Evolutionary conservation across 2,113 vertebrate species (phyloP), one percentile per base, ranked within the genome.

Genomic region (Danionella cerebrum): DNA sequence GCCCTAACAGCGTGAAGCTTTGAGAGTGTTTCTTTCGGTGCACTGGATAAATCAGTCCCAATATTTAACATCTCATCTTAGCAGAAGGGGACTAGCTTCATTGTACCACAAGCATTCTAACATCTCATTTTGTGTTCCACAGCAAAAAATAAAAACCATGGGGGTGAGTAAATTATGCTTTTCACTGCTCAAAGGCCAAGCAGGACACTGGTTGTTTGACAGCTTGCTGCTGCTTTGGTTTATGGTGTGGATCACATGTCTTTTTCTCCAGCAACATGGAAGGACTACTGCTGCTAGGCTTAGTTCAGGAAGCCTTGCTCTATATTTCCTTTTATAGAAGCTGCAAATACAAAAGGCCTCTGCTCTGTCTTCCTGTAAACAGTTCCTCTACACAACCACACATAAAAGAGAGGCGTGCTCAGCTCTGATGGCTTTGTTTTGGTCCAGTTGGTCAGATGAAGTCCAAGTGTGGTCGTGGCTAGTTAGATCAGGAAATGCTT

Each of bases 261-360:
- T 21, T 31, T 24, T 64, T 64, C 42, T 24, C 29, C 44, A 48
- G 24, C 16, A 33, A 29, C 19, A 7, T 35, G 36, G 29, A 51
- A 36, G 54, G 68, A 64, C 63, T 63, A 13, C 5, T 5, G 36
- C 59, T 64, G 72, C 76, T 79, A 80, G 70, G 71, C 67, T 80
- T 65, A 59, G 79, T 83, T 73, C 85, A 87, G 87, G 88, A 88
- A 89, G 86, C 78, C 66, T 72, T 80, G 75, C 4, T 29, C 76
- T 82, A 72, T 82, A 86, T 86, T 83, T 85, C 88, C 88, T 89
- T 88, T 87, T 89, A 85, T 86, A 87, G 85, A 87, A 79, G 81
- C 82, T 35, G 38, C 65, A 58, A 87, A 82, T 65, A 87, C 84
- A 89, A 88, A 86, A 84, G 86, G 73, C 80, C 72, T 75, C 75